Evolutionary conservation across 2,113 vertebrate species (phyloP), one percentile per base, ranked within the genome.

Genomic region (Corythornis madagascariensis): DNA sequence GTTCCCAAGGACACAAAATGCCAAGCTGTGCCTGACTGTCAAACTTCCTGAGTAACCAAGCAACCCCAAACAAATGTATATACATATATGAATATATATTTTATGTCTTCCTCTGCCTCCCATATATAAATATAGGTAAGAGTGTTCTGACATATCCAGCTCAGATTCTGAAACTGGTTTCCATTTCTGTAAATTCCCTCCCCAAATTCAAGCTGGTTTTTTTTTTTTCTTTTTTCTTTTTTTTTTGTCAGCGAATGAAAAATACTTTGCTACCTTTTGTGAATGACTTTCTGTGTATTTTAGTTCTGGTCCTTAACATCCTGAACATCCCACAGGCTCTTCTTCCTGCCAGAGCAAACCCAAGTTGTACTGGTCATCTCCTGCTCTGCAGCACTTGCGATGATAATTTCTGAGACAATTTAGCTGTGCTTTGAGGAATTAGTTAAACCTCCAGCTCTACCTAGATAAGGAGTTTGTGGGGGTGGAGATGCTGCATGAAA

Each of bases 391-490:
- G 67, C 71, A 1, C 67, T 80, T 3, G 9, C 4, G 2, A 4
- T 16, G 77, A 18, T 55, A 29, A 88, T 86, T 84, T 85, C 82
- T 7, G 2, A 78, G 80, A 29, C 13, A 31, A 26, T 76, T 89
- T 64, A 40, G 19, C 47, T 57, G 86, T 5, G 19, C 43, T 86
- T 90, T 69, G 55, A 92, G 82, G 88, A 91, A 83, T 92, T 74
- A 59, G 86, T 65, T n/a, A 78, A 90, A 93, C 56, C 78, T 89
- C 71, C 92, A 70, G 69, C 74, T 70, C 59, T 84, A 83, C 91
- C 83, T 88, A 59, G 61, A 87, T 57, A 72, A 90, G 92, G 67
- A 77, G 43, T 52, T 53, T 19, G 64, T 65, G 83, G 83, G 91
- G 76, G 75, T 40, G 64, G 83, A 83, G 90, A 85, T 5, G 10